Evolutionary conservation across 2,888 invertebrate species (phyloP), one percentile per base, ranked within the genome.

Genomic region (Cryptus viduatorius): DNA sequence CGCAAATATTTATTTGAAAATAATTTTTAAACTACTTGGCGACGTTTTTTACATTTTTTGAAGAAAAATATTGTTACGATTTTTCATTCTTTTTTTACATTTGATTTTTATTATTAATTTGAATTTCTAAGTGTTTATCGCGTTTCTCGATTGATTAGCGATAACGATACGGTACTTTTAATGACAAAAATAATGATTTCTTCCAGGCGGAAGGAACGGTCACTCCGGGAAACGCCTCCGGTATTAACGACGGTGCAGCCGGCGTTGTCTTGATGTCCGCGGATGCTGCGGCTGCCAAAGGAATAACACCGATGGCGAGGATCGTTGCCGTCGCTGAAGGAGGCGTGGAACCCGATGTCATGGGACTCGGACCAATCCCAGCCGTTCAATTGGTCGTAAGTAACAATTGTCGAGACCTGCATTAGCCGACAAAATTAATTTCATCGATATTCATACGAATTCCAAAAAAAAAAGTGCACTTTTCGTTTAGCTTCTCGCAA

Each of bases 181-280:
- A n/a, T n/a, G n/a, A n/a, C n/a, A n/a, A n/a, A n/a, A n/a, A n/a
- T n/a, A n/a, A n/a, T n/a, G n/a, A n/a, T n/a, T n/a, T n/a, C n/a
- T n/a, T n/a, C n/a, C n/a, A 95, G 94, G 65, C 67, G 29, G 94
- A 94, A 80, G 96, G 96, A 4, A 96, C 96, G 0, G 96, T 98
- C 4, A 98, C 98, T 3, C 95, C 97, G 46, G 97, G 96, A 64
- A 97, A 97, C 94, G 95, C 97, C 1, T 97, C 97, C 8, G 97
- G 97, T 42, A 94, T 97, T 48, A 97, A 97, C 87, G 99, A 99
- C 93, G 98, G 98, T 0, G 98, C 98, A 2, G 98, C 98, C 3
- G 98, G 97, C 1, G 94, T 98, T 1, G 94, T 98, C 19, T 90
- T 99, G 48, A 96, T 96, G 94, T 96, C 95, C 24, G 95, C 95